Base-by-base conservation (phyloP, 2,113 vertebrate species). In the Macquaria ambigua region DNA sequence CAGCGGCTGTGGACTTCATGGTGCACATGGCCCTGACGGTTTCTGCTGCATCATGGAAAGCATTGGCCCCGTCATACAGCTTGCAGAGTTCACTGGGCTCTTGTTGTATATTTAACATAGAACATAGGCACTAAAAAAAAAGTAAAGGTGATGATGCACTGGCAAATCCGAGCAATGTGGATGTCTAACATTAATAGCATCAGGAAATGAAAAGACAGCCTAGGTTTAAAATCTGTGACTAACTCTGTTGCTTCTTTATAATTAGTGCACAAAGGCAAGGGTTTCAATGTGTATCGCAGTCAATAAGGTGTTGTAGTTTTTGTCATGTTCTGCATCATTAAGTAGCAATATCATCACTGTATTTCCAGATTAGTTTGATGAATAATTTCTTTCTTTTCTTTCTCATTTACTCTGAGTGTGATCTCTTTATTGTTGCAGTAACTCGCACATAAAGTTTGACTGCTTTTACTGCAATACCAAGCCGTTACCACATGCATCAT, bases 31-130 rank as follows among this genome's bases (percentile, higher is more conserved):
- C n/a, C 25, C 14, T 58, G 37, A 48, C 48, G 2, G 1, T 71
- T 79, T 79, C 53, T 81, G 78, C 85, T n/a, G 75, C 90, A 85
- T 88, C 85, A 87, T 89, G 90, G 88, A 90, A 92, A 89, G 64
- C 48, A 14, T 0, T 0, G 31, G 21, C 39, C 58, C 6, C 0
- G 21, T 79, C 78, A 16, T 48, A n/a, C 34, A 10, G 62, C 74
- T 43, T 4, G 14, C 37, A 16, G 25, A 46, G 56, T 39, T 71
- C 77, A 74, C 41, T 15, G 39, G 79, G 28, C 34, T 61, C 74
- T 63, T 25, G 63, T 21, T 43, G 70, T 77, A 71, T 82, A 87
- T 87, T 87, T 83, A 89, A 82, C 81, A 79, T 5, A 62, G 82
- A 81, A 48, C 77, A 20, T n/a, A 1, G 28, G 31, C 11, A 39